phyloP scores from a whole-genome alignment of 2,113 vertebrate species.

The Vulpes vulpes region DNA sequence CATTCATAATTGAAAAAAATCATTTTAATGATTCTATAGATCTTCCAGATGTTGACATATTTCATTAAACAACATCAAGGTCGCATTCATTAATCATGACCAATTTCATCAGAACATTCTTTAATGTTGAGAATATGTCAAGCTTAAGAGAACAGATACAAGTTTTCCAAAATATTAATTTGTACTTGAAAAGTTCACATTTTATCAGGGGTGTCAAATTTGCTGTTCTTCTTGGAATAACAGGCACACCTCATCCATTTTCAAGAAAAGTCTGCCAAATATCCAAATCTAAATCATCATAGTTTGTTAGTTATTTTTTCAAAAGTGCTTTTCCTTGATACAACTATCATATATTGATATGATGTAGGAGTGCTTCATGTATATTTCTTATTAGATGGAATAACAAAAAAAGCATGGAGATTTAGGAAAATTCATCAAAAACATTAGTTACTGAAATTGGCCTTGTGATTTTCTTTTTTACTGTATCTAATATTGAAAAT shows the following conservation, averaged over 20 bases:
- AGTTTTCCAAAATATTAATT: background rate
- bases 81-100: background rate
- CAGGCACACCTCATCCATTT: background rate
- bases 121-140: background rate
- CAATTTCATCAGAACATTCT: background rate
- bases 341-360: background rate
- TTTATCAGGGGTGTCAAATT: background rate
- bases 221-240: background rate
- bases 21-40: background rate
- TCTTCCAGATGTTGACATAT: background rate
- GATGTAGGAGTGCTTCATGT: background rate
- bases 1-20: background rate
- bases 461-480: background rate
- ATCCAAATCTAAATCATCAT: background rate
- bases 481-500: background rate
- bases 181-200: background rate
- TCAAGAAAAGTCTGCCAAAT: background rate
- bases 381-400: background rate
- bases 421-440: background rate
- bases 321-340: background rate
- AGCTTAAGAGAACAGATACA: background rate
- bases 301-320: background rate
- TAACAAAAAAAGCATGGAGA: background rate
- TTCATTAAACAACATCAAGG: background rate
- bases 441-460: background rate